Evolutionary conservation across 2,113 vertebrate species (phyloP).

Genomic region (Alexandromys fortis): DNA sequence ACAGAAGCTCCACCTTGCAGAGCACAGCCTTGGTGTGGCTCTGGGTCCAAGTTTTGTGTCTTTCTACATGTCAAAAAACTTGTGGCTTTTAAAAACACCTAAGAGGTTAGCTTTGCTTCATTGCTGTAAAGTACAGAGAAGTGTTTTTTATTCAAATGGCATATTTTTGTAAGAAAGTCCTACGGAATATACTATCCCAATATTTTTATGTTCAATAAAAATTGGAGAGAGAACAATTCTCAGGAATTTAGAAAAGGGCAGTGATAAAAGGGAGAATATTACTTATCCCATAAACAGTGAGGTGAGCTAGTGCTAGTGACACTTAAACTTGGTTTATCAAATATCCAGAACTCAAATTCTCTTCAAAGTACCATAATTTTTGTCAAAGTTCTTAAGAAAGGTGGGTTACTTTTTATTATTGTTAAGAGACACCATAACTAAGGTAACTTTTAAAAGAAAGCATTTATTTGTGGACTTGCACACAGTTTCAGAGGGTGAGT

Average conservation of each 20-base stretch:
- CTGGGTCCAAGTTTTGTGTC: not conserved
- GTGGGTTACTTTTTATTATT: not conserved
- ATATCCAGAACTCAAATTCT: not conserved
- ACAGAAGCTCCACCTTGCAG: not conserved
- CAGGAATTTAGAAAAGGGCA: not conserved
- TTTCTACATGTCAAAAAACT: not conserved
- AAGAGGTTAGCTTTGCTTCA: conserved; percentile 12
- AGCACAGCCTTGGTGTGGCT: not conserved
- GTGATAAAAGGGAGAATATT: too few species aligned
- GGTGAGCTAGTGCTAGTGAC: not conserved
- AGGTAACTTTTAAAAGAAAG: not conserved
- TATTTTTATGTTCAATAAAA: not conserved
- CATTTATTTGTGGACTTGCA: not conserved
- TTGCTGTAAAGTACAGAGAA: not conserved
- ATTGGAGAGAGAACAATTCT: not conserved
- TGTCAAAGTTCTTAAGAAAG: not conserved
- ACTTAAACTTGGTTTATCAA: not conserved
- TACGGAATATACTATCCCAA: not conserved
- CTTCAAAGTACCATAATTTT: not conserved
- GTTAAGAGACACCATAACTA: not conserved
- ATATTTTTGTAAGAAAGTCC: not conserved
- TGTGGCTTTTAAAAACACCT: not conserved
- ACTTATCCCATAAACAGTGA: not conserved
- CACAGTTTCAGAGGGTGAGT: not conserved
- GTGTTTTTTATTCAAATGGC: not conserved